Evolutionary conservation across 1,140 invertebrate genomes (phyloP), one percentile per base, ranked within the genome.

Genomic region (Galleria mellonella): DNA sequence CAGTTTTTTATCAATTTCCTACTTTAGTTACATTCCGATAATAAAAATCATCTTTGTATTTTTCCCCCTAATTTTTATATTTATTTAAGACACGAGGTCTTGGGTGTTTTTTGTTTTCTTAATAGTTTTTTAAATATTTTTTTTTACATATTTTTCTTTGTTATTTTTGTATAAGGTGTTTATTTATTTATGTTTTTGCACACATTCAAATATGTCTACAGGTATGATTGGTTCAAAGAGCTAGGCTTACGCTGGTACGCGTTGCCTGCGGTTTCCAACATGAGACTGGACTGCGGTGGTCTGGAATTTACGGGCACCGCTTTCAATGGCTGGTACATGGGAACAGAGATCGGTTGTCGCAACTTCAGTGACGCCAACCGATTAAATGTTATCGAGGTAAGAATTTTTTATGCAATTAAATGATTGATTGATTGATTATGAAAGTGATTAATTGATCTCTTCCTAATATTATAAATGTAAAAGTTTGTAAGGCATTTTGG

Each of bases 311-410:
- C 96, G 0, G 96, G 92, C 0, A 93, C 92, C 15, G 94, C 96
- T 13, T 98, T 98, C 83, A 98, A 96, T 70, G 97, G 97, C 7
- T 98, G 97, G 97, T 98, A 98, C 82, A 98, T 98, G 96, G 94
- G 94, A 48, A 97, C 97, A 1, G 97, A 98, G 87, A 96, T 98
- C 51, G 97, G 94, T n/a, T 94, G 94, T 46, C 88, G 96, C 36
- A 93, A 98, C 87, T 88, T 98, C 6, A 95, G 95, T 62, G 97
- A 98, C 73, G 72, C 89, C 12, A 91, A 93, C 62, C 88, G 97
- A 54, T 94, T 96, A 57, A 97, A 98, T 87, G 89, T 97, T 60
- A 72, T 96, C 9, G 94, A 96, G 91, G 95, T 96, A 88, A 56
- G 37, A 12, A 2, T 11, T 11, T 12, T 6, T 33, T 33, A 33